Conservation (phyloP, 2,888 invertebrate genomes). For the Macroteleia sp. region DNA sequence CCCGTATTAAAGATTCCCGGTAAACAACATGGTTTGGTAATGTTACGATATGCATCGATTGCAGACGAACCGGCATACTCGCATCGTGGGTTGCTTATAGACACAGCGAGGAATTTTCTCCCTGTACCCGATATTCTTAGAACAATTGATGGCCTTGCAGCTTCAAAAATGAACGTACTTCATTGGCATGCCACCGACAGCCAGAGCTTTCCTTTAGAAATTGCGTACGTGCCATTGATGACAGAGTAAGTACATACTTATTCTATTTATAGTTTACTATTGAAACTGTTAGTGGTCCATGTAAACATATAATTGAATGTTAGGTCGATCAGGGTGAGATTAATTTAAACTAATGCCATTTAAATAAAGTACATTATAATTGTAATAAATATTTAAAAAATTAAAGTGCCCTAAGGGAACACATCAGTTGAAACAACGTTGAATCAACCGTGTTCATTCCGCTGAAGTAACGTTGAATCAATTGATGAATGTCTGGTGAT, state of each 20-base stretch:
- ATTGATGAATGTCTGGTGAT: too few species aligned
- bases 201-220: constrained; percentile 95
- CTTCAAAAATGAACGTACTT: constrained; percentile 95
- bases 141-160: constrained; percentile 93
- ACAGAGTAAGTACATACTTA: constrained; percentile 66
- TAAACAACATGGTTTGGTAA: constrained; percentile 85
- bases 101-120: constrained; percentile 95
- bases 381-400: too few species aligned
- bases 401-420: too few species aligned
- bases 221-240: constrained; percentile 89
- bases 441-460: too few species aligned
- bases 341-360: too few species aligned
- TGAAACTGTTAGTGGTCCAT: too few species aligned
- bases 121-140: constrained; percentile 88
- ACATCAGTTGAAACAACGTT: too few species aligned
- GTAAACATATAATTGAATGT: too few species aligned
- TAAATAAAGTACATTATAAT: too few species aligned
- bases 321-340: too few species aligned
- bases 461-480: too few species aligned
- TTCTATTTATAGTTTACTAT: not conserved
- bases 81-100: constrained; percentile 94
- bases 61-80: constrained; percentile 91
- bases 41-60: constrained; percentile 87
- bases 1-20: constrained; percentile 71
- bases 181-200: constrained; percentile 97